Base-by-base conservation (phyloP, 2,888 invertebrate genomes). In the Noctuana brunneofusca region DNA sequence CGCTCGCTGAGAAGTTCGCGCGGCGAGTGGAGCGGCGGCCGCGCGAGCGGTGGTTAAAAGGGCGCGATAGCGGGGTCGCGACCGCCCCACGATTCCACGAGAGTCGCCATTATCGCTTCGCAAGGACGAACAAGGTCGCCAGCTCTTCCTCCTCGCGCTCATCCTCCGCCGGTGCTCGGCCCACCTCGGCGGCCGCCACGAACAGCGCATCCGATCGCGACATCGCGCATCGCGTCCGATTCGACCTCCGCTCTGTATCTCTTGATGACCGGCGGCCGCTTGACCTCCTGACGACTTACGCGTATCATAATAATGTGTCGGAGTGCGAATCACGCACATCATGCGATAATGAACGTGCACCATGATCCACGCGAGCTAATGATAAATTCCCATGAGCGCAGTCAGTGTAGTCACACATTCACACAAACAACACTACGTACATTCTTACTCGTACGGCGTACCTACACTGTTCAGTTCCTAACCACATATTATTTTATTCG, bases 111-210 rank as follows among this genome's bases (percentile, higher is more conserved):
- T 84, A 84, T 83, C 87, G 70, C 71, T 50, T 59, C 73, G 68
- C 86, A 86, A 89, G 89, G 89, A 86, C 89, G 84, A 69, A 64
- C 79, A 89, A 89, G 87, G 89, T 87, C 87, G 82, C 57, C 68
- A 66, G 71, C 71, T 75, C 80, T 77, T 75, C 78, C 79, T 75
- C 50, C 49, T 63, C 60, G 48, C 54, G 48, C 56, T 65, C 54
- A 58, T 59, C 60, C 68, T 66, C 65, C 48, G 65, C 64, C 54
- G 63, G 62, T 53, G 64, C 27, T 20, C 48, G 22, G 11, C 0
- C 1, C 22, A 11, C 12, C 48, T 48, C 48, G 48, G 11, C 48
- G 3, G 50, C n/a, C 27, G 24, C 50, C 8, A 11, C 27, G 24
- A n/a, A 6, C 22, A 2, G n/a, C 48, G 20, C 20, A 27, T 27